phyloP scores from a whole-genome alignment of 1,140 invertebrate species.

The Euura saliciscinereae region DNA sequence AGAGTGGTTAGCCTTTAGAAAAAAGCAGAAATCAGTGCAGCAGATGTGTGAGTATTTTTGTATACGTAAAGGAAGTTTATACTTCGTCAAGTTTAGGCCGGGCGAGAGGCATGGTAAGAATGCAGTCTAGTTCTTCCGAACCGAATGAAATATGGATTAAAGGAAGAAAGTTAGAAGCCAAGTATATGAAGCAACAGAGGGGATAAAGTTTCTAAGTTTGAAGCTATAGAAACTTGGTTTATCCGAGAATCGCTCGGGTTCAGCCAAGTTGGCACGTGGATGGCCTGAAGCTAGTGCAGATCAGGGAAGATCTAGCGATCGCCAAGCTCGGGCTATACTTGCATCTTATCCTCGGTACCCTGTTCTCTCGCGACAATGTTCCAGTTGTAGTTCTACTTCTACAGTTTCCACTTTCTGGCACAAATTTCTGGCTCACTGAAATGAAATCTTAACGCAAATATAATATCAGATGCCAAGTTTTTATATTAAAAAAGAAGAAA shows the following conservation, averaged over 20 bases:
- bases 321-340: not conserved
- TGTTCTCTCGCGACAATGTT: slow-evolving; percentile 2
- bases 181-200: slow-evolving; percentile 12
- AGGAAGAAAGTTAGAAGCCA: slow-evolving; percentile 25
- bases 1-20: too few species aligned
- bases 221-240: slow-evolving; percentile 29
- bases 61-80: too few species aligned
- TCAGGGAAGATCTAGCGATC: not conserved
- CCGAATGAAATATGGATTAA: slow-evolving; percentile 45
- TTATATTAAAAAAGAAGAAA: not conserved
- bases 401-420: slow-evolving; percentile 37
- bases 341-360: not conserved
- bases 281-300: slow-evolving; percentile 8
- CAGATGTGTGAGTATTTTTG: too few species aligned
- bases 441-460: slow-evolving; percentile 43
- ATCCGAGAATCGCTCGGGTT: slow-evolving; percentile 29
- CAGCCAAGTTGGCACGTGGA: slow-evolving; percentile 20
- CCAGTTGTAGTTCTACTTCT: not conserved
- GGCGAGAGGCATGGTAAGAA: not conserved
- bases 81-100: not conserved
- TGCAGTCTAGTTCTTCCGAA: not conserved
- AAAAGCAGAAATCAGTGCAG: too few species aligned
- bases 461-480: not conserved
- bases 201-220: slow-evolving; percentile 39
- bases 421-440: slow-evolving; percentile 33